Base-by-base conservation (phyloP, 2,888 invertebrate genomes). In the Pyralis farinalis region DNA sequence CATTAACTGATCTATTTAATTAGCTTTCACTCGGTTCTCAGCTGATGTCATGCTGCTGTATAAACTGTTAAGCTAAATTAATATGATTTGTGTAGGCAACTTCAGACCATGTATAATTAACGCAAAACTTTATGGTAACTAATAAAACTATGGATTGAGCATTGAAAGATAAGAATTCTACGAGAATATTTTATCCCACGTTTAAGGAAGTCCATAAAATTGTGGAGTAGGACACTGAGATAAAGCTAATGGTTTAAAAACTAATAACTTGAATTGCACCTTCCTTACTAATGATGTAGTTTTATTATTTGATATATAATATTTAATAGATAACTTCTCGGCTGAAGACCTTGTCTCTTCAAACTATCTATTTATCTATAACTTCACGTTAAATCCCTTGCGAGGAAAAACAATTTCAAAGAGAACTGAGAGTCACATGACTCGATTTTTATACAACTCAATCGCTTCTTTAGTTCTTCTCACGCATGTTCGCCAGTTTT, bases 21-120 rank as follows among this genome's bases (percentile, higher is more conserved):
- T 75, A 69, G 75, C 82, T 83, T 83, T 83, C 83, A 66, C 83
- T 67, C 44, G 44, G 55, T 60, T 63, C 56, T 45, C 61, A 52
- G 58, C 55, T 83, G 82, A 81, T 77, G 76, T 82, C 81, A 82
- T 69, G 37, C 44, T 41, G 43, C 55, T 53, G 47, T 56, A 58
- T 60, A 49, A 57, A 58, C 46, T 50, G 42, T 25, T 50, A 45
- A 51, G 43, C n/a, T n/a, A n/a, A n/a, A n/a, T 53, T 53, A 56
- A 54, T 49, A 49, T 51, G 49, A 58, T 44, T 52, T 44, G 42
- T 44, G 43, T 47, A 30, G 42, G 43, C 39, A 16, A 16, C 16
- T 4, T 16, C 16, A 16, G 16, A 4, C 16, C 41, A 44, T 41
- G 43, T 47, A 44, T 51, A 46, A 41, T 44, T 40, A 43, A 40